Base-by-base conservation (phyloP, 2,113 vertebrate species). In the Megalops atlanticus region DNA sequence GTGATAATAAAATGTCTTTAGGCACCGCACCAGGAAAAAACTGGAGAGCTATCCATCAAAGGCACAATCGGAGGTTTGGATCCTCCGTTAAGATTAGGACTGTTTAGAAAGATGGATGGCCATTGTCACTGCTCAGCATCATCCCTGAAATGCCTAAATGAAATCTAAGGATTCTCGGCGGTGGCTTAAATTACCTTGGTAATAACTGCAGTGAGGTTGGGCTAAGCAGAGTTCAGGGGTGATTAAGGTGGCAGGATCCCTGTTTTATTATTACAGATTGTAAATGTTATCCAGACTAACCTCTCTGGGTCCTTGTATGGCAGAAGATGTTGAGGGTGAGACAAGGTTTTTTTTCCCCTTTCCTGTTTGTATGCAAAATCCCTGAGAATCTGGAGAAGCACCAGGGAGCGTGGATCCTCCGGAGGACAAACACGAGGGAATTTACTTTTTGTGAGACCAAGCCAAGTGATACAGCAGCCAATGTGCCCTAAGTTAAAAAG, bases 41-140 rank as follows among this genome's bases (percentile, higher is more conserved):
- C 85, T 11, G 88, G 92, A 77, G 83, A 90, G 91, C 80, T 85
- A 94, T 95, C 94, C 94, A 94, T 96, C 94, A 95, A 89, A 84
- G 4, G 77, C 91, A 86, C 87, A 83, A 89, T 90, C 90, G 90
- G 86, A 87, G 89, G 81, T 92, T 89, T 78, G 88, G 88, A 92
- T 93, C 93, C 92, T 94, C 92, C 91, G 88, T 94, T 96, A 92
- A 94, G 94, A 95, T 95, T 92, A 94, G 89, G 91, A 91, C 83
- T 80, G 91, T 89, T 94, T 94, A 95, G 93, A 93, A 94, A 96
- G 95, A 96, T 92, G 93, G 94, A 95, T 95, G 92, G 92, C 83
- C 82, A 90, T 90, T 76, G 89, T 91, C 87, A 93, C 88, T 83
- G 87, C 85, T 88, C 91, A 89, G 90, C 89, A 24, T 89, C 90